A percentile compares a stretch with the other conserved stretches of the same genome.
These are phyloP conservation scores for Orchestes rusci DNA, from an alignment of 2,888 invertebrate genomes.

Conservation along the genomic window DNA sequence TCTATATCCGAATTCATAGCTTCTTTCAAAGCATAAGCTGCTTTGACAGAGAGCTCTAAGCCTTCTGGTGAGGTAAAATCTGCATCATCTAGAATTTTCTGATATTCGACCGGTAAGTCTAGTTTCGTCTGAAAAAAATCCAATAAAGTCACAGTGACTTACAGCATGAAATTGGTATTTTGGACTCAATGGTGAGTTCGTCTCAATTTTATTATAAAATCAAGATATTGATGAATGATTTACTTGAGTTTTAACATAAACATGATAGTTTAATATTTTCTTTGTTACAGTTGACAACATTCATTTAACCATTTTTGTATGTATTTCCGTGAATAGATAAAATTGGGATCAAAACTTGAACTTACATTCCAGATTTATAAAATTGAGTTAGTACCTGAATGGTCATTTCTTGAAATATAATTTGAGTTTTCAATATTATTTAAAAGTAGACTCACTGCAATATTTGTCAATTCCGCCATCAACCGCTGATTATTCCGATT, in stretches of 20 bases:
- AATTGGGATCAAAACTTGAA: too few relatives aligned
- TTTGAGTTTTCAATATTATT: background rate
- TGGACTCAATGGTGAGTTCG: background rate
- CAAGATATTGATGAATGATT: too few relatives aligned
- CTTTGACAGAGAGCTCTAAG: conserved; percentile 56
- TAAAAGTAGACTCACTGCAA: conserved; percentile 51
- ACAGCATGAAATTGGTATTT: too few relatives aligned
- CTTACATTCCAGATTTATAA: too few relatives aligned
- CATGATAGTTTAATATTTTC: too few relatives aligned
- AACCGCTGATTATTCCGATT: conserved; percentile 79
- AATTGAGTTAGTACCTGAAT: too few relatives aligned
- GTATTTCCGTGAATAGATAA: too few relatives aligned
- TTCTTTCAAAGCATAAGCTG: conserved; percentile 65
- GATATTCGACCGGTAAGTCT: conserved; percentile 61
- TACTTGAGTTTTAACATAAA: too few relatives aligned
- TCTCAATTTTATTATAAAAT: too few relatives aligned
- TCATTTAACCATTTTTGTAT: too few relatives aligned
- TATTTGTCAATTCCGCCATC: conserved; percentile 67
- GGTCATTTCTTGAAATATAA: background rate
- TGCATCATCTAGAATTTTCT: conserved; percentile 62
- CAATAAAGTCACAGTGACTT: conserved; percentile 1
- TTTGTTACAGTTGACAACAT: too few relatives aligned
- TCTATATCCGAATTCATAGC: conserved; percentile 66
- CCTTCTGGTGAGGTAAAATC: conserved; percentile 61
- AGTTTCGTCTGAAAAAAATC: conserved; percentile 51